phyloP scores from a whole-genome alignment of 2,797 vertebrate genomes.

The Steatocranus sp. region DNA sequence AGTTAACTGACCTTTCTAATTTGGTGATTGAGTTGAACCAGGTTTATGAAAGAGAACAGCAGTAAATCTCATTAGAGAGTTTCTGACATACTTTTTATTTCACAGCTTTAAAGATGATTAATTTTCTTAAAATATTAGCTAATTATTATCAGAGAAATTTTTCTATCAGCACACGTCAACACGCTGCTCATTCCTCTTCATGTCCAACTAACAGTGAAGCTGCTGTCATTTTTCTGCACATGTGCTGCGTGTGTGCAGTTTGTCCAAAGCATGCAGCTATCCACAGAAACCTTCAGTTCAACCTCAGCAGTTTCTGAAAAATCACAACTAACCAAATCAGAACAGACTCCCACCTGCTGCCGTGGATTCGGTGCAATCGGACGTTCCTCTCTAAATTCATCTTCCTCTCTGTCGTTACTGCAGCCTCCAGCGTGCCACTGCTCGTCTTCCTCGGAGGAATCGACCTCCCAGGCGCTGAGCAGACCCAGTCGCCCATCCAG shows the following conservation, averaged over 20 bases:
- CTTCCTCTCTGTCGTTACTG: not conserved
- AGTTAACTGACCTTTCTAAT: not conserved
- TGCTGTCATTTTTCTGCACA: not conserved
- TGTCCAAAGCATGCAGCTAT: not conserved
- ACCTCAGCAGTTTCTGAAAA: not conserved
- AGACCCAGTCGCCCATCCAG: slow-evolving; percentile 15
- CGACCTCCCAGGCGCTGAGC: not conserved
- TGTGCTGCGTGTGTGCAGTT: not conserved
- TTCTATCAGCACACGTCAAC: not conserved
- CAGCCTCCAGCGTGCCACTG: not conserved
- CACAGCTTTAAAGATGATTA: not conserved
- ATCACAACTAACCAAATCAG: not conserved
- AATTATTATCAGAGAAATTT: not conserved
- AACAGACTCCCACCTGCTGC: not conserved
- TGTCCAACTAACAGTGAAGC: not conserved
- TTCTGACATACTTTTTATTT: not conserved
- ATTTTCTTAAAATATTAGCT: not conserved
- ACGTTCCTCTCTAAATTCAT: not conserved
- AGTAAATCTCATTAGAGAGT: not conserved
- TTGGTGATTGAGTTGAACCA: not conserved
- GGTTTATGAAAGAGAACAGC: not conserved
- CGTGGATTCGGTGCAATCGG: not conserved
- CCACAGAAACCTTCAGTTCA: not conserved
- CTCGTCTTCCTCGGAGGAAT: not conserved
- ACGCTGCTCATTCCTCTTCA: not conserved